These are phyloP conservation scores for Clistopyga incitator DNA, from an alignment of 2,888 invertebrate species.

Conservation along the genomic window DNA sequence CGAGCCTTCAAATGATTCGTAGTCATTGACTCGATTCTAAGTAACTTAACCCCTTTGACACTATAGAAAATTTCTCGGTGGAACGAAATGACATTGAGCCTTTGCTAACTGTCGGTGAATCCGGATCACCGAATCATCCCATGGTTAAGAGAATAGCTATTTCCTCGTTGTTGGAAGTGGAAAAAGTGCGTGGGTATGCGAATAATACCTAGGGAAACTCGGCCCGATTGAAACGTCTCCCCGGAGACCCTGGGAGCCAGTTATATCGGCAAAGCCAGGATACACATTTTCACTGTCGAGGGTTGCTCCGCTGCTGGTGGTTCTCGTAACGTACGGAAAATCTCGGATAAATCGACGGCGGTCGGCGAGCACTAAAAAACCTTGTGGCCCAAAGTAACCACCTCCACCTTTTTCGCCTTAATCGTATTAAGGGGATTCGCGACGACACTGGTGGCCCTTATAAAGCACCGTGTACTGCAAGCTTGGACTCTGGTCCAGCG, in stretches of 20 bases:
- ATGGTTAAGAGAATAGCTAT: conserved; percentile 43
- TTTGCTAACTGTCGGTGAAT: conserved; percentile 35
- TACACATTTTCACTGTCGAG: conserved; percentile 47
- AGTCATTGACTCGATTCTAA: too few relatives aligned
- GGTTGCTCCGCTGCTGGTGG: conserved; percentile 35
- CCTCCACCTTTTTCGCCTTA: conserved; percentile 25
- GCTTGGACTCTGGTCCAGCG: conserved; percentile 10
- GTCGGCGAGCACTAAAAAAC: conserved; percentile 55
- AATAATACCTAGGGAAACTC: conserved; percentile 55
- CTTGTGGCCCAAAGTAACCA: conserved; percentile 27
- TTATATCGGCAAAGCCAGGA: conserved; percentile 25
- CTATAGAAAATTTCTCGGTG: neutral
- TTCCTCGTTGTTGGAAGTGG: conserved; percentile 36
- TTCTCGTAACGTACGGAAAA: conserved; percentile 43
- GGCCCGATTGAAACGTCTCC: conserved; percentile 78
- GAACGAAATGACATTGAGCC: neutral
- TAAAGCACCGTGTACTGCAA: neutral
- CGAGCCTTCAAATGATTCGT: too few relatives aligned
- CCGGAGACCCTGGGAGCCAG: conserved; percentile 66
- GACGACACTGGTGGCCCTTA: neutral
- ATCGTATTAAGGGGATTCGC: conserved; percentile 48
- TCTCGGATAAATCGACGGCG: conserved; percentile 57
- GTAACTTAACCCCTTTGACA: neutral
- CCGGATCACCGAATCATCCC: neutral
- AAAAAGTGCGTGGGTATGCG: conserved; percentile 63